phyloP scores from a whole-genome alignment of 2,113 vertebrate species.

The Dipodomys merriami region DNA sequence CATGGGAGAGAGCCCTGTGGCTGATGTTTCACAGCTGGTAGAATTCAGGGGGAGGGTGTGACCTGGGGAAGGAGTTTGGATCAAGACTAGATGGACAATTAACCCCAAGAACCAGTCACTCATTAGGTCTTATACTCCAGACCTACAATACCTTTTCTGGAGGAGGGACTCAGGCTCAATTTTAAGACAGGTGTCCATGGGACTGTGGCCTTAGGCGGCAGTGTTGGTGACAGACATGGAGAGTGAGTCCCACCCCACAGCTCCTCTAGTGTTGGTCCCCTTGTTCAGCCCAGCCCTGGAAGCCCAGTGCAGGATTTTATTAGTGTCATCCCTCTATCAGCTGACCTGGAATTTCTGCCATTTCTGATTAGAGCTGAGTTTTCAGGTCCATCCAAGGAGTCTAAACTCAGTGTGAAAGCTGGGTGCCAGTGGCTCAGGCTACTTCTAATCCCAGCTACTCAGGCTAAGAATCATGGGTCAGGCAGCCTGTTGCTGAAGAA shows the following conservation, averaged over 20 bases:
- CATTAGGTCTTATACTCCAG: neutral
- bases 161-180: no score
- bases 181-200: no score
- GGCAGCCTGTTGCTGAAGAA: no score
- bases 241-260: no score
- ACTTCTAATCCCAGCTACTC: no score
- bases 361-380: no score
- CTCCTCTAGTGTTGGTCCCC: rapidly evolving
- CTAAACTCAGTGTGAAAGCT: no score
- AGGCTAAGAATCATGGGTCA: neutral
- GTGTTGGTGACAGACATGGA: no score
- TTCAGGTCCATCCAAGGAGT: no score
- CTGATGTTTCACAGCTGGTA: neutral
- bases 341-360: neutral
- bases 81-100: neutral
- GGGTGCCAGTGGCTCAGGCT: no score
- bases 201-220: no score
- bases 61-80: neutral
- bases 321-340: neutral
- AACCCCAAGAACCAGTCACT: neutral
- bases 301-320: neutral
- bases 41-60: neutral
- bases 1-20: neutral
- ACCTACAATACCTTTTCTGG: no score
- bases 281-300: neutral